phyloP scores from a whole-genome alignment of 2,113 vertebrate genomes.

The Brevimyrus niger region DNA sequence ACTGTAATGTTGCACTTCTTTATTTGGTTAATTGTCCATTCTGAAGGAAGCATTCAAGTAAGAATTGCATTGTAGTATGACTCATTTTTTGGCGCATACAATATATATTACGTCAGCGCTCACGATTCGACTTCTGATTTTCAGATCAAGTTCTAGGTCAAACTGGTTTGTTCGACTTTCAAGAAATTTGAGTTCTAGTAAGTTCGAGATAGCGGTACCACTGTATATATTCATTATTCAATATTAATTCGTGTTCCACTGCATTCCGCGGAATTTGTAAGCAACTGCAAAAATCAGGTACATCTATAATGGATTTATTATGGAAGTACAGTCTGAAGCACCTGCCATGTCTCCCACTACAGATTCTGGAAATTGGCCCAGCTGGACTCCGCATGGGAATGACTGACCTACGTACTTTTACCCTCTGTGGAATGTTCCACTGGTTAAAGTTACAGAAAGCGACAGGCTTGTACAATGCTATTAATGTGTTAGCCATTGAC shows the following conservation, averaged over 20 bases:
- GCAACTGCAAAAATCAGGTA: neutral
- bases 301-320: neutral
- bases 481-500: conserved; percentile 5
- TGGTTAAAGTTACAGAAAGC: conserved; percentile 3
- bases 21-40: too few relatives aligned
- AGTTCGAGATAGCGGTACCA: too few relatives aligned
- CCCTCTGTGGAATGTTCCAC: conserved; percentile 9
- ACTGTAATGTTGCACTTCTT: too few relatives aligned
- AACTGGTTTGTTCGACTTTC: too few relatives aligned
- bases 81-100: too few relatives aligned
- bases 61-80: too few relatives aligned
- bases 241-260: neutral
- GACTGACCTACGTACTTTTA: neutral
- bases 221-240: too few relatives aligned
- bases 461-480: neutral
- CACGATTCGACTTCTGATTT: too few relatives aligned
- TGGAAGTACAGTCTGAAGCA: neutral
- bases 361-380: neutral
- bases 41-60: too few relatives aligned
- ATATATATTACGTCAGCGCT: too few relatives aligned
- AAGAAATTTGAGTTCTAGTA: too few relatives aligned
- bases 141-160: too few relatives aligned
- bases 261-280: neutral
- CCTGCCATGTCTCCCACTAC: neutral
- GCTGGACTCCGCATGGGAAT: neutral